A percentile compares a stretch with the other conserved stretches of the same genome.
phyloP scores from a whole-genome alignment of 2,797 vertebrate species.

The Poecilia velifera region DNA sequence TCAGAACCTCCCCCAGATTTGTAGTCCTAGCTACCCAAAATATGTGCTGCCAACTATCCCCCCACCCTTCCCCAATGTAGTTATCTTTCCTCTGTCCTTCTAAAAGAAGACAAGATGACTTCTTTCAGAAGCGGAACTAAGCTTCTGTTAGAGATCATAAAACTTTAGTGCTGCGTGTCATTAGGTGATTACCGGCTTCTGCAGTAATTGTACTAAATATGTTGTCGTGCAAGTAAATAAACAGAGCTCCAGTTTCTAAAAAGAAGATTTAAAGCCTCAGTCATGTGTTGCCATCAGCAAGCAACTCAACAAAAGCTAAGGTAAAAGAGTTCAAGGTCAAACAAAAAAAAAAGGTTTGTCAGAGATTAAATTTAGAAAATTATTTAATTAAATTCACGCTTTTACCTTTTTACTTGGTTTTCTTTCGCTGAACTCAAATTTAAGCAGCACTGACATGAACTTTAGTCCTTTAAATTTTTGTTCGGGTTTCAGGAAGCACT shows the following conservation, averaged over 20 bases:
- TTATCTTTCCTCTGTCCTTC: not conserved
- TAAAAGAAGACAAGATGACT: conserved; percentile 37
- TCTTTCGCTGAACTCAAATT: not conserved
- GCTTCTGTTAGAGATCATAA: conserved; percentile 72
- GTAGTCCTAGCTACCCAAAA: conserved; percentile 62
- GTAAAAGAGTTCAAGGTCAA: conserved; percentile 44
- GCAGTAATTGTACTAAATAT: conserved; percentile 74
- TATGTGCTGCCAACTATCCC: conserved; percentile 46
- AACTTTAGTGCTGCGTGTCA: conserved; percentile 72
- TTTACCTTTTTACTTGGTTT: not conserved
- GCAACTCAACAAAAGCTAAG: conserved; percentile 53
- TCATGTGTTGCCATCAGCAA: conserved; percentile 52
- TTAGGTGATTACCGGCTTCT: conserved; percentile 72
- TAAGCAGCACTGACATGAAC: not conserved
- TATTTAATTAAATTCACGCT: not conserved
- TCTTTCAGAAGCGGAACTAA: conserved; percentile 68
- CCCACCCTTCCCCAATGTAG: not conserved
- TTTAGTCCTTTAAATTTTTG: conserved; percentile 15
- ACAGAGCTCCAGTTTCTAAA: conserved; percentile 51
- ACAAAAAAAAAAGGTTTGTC: conserved; percentile 12
- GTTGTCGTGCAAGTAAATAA: conserved; percentile 58
- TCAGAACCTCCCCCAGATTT: conserved; percentile 69
- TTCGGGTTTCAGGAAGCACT: conserved; percentile 41
- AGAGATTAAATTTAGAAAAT: conserved; percentile 11
- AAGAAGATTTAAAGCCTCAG: conserved; percentile 67